Evolutionary conservation across 2,113 vertebrate species (phyloP).

Genomic region (Dissostichus mawsoni): DNA sequence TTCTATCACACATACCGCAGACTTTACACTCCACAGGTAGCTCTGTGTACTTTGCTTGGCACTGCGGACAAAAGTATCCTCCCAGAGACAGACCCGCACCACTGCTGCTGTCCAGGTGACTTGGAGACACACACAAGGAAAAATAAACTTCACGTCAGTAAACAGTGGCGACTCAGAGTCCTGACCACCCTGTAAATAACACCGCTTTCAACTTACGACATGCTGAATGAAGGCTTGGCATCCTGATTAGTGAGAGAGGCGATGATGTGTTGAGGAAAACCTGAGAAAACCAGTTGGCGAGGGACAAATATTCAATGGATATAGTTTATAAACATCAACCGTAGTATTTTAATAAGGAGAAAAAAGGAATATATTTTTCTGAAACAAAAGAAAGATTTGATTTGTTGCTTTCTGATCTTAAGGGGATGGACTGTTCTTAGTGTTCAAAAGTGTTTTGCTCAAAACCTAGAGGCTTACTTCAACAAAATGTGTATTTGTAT

Average conservation of each 20-base stretch:
- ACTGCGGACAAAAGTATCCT: constrained; percentile 97
- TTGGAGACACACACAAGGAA: constrained; percentile 55
- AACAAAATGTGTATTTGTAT: too few species aligned
- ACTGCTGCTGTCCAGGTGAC: constrained; percentile 90
- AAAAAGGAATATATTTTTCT: neutral
- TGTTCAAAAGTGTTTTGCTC: too few species aligned
- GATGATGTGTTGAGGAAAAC: constrained; percentile 94
- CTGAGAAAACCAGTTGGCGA: constrained; percentile 74
- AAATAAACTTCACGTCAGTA: neutral
- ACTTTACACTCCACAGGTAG: constrained; percentile 98
- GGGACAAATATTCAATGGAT: neutral
- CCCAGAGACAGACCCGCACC: constrained; percentile 89
- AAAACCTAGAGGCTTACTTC: too few species aligned
- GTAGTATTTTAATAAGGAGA: neutral
- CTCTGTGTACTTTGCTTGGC: constrained; percentile 94
- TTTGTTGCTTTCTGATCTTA: neutral
- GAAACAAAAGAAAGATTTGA: neutral
- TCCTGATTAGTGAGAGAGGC: constrained; percentile 90
- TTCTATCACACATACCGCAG: constrained; percentile 87
- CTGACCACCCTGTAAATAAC: neutral
- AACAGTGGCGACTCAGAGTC: neutral
- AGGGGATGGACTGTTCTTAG: too few species aligned
- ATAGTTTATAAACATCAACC: neutral
- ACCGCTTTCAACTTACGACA: constrained; percentile 88
- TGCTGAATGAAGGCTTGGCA: constrained; percentile 96